Percentiles rank a stretch among this genome's conserved stretches.
Evolutionary conservation across 2,113 vertebrate genomes (phyloP).

Genomic region (Vimba vimba): DNA sequence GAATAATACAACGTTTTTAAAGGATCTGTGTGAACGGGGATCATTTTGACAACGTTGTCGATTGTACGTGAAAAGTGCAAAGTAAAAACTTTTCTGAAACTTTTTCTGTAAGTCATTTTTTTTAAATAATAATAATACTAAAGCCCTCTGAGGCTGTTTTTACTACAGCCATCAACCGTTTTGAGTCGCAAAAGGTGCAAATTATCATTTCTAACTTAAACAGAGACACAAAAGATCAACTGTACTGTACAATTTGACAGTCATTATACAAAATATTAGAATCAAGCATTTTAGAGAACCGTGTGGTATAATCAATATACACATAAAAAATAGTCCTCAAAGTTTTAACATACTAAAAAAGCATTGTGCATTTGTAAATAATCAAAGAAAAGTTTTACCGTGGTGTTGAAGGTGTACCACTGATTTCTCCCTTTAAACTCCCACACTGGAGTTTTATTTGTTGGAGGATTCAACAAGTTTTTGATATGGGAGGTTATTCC

Average conservation of each 20-base stretch:
- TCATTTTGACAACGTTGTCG: too few relatives aligned
- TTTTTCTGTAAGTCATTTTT: too few relatives aligned
- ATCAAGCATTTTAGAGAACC: neutral
- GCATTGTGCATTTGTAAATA: neutral
- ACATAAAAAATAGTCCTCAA: neutral
- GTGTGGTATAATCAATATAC: neutral
- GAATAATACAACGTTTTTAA: too few relatives aligned
- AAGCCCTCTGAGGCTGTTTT: neutral
- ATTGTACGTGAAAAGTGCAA: too few relatives aligned
- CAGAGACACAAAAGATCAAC: neutral
- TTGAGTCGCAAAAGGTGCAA: neutral
- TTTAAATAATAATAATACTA: neutral
- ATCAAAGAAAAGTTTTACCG: slow-evolving; percentile 46
- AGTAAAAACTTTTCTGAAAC: too few relatives aligned
- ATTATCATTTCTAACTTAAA: neutral
- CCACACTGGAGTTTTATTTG: slow-evolving; percentile 58
- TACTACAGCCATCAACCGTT: neutral
- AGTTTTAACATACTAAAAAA: neutral
- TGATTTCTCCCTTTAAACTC: slow-evolving; percentile 62
- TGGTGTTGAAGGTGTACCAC: slow-evolving; percentile 64
- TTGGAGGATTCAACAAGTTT: neutral
- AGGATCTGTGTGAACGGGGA: too few relatives aligned
- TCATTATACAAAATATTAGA: neutral
- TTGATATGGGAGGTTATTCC: neutral
- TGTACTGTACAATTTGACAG: neutral